Conservation (phyloP, 1,140 invertebrate genomes). For the Bombus difficillimus region DNA sequence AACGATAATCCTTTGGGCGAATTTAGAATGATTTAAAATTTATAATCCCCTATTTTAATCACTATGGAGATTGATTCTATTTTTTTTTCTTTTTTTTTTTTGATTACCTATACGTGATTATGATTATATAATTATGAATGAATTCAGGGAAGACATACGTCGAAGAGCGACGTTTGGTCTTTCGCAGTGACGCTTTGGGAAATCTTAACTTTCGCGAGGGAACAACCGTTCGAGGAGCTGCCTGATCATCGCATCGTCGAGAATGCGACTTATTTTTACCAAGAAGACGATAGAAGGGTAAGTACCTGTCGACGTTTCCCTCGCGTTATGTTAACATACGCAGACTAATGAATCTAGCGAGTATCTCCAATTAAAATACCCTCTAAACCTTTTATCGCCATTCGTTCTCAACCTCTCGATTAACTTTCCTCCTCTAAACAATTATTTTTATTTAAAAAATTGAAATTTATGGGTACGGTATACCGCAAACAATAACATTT, state of each 20-base stretch:
- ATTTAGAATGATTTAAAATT: too few species aligned
- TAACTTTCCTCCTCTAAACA: not conserved
- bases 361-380: constrained; percentile 25
- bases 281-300: constrained; percentile 86
- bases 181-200: constrained; percentile 93
- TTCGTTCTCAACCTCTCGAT: constrained; percentile 35
- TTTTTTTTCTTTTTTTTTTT: not conserved
- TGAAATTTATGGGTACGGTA: not conserved
- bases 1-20: too few species aligned
- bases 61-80: not conserved
- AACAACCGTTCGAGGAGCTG: constrained; percentile 91
- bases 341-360: constrained; percentile 30
- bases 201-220: constrained; percentile 92
- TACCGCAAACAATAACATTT: too few species aligned
- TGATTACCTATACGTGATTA: not conserved
- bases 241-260: constrained; percentile 91
- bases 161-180: constrained; percentile 92
- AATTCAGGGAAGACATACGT: constrained; percentile 90
- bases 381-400: constrained; percentile 30
- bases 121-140: not conserved
- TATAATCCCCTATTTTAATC: too few species aligned
- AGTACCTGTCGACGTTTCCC: constrained; percentile 63
- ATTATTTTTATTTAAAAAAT: not conserved
- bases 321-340: constrained; percentile 35
- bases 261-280: constrained; percentile 89